Base-by-base conservation (phyloP, 2,888 invertebrate genomes). In the Eurytoma adleriae region DNA sequence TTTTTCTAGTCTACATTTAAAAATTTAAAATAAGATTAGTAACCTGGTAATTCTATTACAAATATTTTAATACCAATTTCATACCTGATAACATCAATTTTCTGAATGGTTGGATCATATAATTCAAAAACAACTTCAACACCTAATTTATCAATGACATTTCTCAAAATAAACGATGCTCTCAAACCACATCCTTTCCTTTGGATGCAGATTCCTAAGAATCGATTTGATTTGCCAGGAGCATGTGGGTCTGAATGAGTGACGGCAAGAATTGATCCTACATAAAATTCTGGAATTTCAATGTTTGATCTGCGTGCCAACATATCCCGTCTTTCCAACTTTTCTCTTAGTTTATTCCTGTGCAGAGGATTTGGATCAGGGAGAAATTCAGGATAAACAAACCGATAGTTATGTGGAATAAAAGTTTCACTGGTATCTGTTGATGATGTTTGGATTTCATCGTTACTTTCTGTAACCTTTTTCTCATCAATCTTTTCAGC, bases 211-310 rank as follows among this genome's bases (percentile, higher is more conserved):
- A 99, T 98, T 3, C 99, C 98, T 57, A 98, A 95, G 92, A 98
- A 98, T 88, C 95, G 93, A 87, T 95, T 96, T 0, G 93, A 92
- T 91, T 98, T 98, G 67, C 95, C 95, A 48, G 96, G 94, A 2
- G 97, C 94, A 92, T 97, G 96, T 4, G 93, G 93, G 90, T 99
- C 98, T 0, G 98, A 94, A 83, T 95, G 94, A 2, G 96, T 96
- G 0, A 99, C 97, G 52, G 97, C 96, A 88, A 99, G 85, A 80
- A 99, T 94, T 48, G 96, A 96, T 16, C 98, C 99, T 87, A 99
- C 98, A 92, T 99, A 99, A 92, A 99, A 99, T 90, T 99, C 99
- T 0, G 99, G 99, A 83, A 99, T 95, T 88, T 96, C 95, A 83
- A 99, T 93, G 82, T 95, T 92, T 71, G 91, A 92, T 85, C 98